Evolutionary conservation across 2,797 vertebrate species (phyloP).

Genomic region (Buceros bicornis): DNA sequence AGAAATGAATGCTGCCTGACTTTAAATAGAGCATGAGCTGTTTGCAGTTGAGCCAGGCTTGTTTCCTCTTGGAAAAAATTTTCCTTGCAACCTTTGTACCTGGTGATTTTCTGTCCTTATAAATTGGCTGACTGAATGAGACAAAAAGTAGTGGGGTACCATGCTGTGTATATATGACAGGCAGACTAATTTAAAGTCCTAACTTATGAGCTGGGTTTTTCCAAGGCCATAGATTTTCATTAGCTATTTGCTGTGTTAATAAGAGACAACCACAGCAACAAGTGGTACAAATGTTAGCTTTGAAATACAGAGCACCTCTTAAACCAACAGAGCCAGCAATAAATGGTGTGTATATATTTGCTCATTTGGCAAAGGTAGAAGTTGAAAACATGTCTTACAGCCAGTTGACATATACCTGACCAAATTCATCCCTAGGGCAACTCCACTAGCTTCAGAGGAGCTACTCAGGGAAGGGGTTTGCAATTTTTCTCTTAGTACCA

Average conservation of each 20-base stretch:
- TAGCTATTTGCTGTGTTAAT: constrained; percentile 71
- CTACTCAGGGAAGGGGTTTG: not conserved
- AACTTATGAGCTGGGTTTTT: constrained; percentile 70
- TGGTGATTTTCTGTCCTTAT: constrained; percentile 46
- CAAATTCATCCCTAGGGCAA: constrained; percentile 58
- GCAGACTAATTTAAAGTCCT: constrained; percentile 64
- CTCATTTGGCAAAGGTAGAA: constrained; percentile 59
- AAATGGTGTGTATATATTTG: constrained; percentile 52
- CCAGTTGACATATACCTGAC: constrained; percentile 17
- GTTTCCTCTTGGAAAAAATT: constrained; percentile 56
- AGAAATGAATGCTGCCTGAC: constrained; percentile 3
- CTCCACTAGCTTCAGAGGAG: constrained; percentile 5
- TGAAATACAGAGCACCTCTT: constrained; percentile 67
- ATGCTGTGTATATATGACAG: not conserved
- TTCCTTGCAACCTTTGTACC: constrained; percentile 46
- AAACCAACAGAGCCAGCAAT: constrained; percentile 66
- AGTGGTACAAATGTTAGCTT: constrained; percentile 64
- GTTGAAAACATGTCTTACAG: constrained; percentile 14
- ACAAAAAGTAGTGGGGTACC: constrained; percentile 48
- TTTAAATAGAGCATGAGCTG: constrained; percentile 61
- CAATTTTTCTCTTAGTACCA: constrained; percentile 23
- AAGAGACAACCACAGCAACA: constrained; percentile 69
- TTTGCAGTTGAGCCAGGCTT: constrained; percentile 53
- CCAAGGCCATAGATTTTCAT: constrained; percentile 70
- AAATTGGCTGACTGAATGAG: constrained; percentile 63